Evolutionary conservation across 2,113 vertebrate species (phyloP).

Genomic region (Boulengeromyrus knoepffleri): DNA sequence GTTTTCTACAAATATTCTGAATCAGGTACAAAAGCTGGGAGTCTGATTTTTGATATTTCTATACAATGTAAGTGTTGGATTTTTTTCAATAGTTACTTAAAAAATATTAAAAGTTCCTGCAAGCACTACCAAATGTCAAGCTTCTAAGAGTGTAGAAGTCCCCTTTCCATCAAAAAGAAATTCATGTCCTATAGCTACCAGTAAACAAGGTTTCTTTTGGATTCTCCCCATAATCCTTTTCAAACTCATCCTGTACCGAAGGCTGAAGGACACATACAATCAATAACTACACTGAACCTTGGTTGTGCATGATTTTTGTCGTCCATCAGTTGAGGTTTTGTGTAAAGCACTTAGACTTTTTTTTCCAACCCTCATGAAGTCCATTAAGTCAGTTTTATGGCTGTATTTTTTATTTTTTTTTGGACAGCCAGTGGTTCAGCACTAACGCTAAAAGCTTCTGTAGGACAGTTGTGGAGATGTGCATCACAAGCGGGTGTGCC

Average conservation of each 20-base stretch:
- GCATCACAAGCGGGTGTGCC: background rate
- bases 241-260: background rate
- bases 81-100: background rate
- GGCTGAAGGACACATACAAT: background rate
- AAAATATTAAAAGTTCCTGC: background rate
- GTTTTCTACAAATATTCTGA: background rate
- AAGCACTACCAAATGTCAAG: background rate
- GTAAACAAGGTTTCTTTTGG: background rate
- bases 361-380: background rate
- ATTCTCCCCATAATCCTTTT: background rate
- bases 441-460: background rate
- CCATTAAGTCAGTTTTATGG: background rate
- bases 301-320: background rate
- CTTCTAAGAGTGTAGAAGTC: background rate
- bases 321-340: background rate
- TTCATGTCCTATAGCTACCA: background rate
- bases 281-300: background rate
- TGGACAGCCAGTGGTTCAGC: background rate
- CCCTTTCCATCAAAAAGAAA: background rate
- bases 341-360: background rate
- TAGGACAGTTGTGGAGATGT: background rate
- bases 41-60: background rate
- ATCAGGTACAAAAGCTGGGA: background rate
- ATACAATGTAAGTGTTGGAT: background rate
- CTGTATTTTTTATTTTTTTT: background rate